Evolutionary conservation across 2,797 vertebrate species (phyloP), one percentile per base, ranked within the genome.

Genomic region (Sorex maritimensis): DNA sequence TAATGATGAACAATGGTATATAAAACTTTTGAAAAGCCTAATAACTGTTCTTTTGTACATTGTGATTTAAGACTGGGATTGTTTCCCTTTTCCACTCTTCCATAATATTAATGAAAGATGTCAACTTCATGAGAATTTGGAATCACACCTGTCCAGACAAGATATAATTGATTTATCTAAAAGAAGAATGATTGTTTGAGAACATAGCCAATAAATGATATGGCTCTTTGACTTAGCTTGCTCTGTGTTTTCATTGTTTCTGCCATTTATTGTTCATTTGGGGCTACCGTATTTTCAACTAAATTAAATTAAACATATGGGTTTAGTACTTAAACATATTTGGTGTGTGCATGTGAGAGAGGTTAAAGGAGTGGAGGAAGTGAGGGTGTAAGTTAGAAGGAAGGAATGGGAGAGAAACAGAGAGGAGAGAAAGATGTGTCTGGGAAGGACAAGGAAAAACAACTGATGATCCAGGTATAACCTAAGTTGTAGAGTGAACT

Each of bases 191-290:
- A 44, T 34, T 94, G 65, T 67, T 96, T 79, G 41, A 75, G 34
- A 83, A 49, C 81, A 6, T 75, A 84, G 83, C 38, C 73, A 85
- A 69, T 92, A 83, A 93, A 81, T 3, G 9, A 34, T 81, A 72
- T 28, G 58, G 63, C n/a, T 93, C 71, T 91, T 91, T 88, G 55
- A 94, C 26, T 84, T 87, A 67, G 46, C 34, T 88, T 34, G 55
- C 3, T 88, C 9, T 81, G 6, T 94, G 38, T 84, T 94, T 92
- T 81, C 75, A 86, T 49, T 90, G 15, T 95, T 87, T 89, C 34
- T 90, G 30, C 19, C n/a, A 80, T 68, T 90, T 94, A 61, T 72
- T 78, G 61, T 86, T 86, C 61, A 11, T 71, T 88, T 92, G 83
- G 38, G 28, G 81, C 11, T 74, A 30, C 19, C 10, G 81, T 92